Evolutionary conservation across 2,888 invertebrate genomes (phyloP).

Genomic region (Ichneumon xanthorius): DNA sequence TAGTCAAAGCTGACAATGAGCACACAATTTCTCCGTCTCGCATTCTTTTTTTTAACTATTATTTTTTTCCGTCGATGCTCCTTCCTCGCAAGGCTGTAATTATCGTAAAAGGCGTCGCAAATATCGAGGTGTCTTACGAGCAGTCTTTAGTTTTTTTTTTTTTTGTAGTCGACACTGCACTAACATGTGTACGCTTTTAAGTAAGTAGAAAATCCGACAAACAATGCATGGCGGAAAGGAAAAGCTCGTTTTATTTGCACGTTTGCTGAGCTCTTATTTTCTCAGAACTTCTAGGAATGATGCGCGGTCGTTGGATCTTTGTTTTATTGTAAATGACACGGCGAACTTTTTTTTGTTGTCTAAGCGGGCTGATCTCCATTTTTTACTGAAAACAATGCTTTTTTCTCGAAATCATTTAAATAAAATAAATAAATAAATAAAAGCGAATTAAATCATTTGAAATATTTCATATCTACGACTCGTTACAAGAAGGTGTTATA

Average conservation of each 20-base stretch:
- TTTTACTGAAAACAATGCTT: neutral
- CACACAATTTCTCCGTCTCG: neutral
- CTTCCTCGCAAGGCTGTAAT: neutral
- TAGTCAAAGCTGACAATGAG: conserved; percentile 3
- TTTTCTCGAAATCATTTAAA: no score
- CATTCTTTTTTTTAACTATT: neutral
- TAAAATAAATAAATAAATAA: no score
- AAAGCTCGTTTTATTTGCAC: neutral
- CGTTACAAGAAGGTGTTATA: neutral
- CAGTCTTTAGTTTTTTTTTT: neutral
- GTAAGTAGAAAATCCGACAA: neutral
- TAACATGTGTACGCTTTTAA: neutral
- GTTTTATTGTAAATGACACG: neutral
- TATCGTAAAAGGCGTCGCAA: conserved; percentile 24
- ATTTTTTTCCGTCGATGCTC: conserved; percentile 10
- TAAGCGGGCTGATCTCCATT: neutral
- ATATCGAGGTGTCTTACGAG: neutral
- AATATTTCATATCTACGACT: neutral
- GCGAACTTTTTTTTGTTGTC: neutral
- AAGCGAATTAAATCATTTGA: no score
- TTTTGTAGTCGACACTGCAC: conserved; percentile 10
- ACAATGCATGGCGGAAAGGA: neutral
- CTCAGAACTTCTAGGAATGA: neutral
- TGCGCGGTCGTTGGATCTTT: neutral
- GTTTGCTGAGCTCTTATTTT: neutral